Percentiles rank a stretch among this genome's conserved stretches.
phyloP scores from a whole-genome alignment of 1,140 invertebrate species.

The Heterodera carotae region DNA sequence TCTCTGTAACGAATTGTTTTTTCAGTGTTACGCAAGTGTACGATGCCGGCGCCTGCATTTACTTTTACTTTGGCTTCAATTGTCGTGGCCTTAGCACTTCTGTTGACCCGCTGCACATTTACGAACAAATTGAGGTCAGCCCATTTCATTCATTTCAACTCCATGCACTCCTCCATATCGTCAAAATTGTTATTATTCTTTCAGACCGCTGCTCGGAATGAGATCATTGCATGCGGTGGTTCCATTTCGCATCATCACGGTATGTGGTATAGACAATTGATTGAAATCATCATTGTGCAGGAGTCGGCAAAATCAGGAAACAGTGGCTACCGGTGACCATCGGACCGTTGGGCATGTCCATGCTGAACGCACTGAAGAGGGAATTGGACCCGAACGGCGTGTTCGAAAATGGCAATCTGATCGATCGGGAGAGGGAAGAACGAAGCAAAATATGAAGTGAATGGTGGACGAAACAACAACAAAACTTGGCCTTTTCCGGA shows the following conservation, averaged over 20 bases:
- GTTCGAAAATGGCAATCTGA: slow-evolving; percentile 83
- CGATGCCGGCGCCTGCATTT: slow-evolving; percentile 92
- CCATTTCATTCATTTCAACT: too few species aligned
- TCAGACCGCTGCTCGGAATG: slow-evolving; percentile 81
- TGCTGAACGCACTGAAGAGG: slow-evolving; percentile 80
- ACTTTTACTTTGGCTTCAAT: slow-evolving; percentile 96
- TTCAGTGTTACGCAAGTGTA: slow-evolving; percentile 89
- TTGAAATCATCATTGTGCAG: slow-evolving; percentile 75
- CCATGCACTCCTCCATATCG: too few species aligned
- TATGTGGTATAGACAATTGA: background rate
- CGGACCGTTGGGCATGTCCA: slow-evolving; percentile 75
- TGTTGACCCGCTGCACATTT: slow-evolving; percentile 78
- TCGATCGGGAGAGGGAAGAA: slow-evolving; percentile 40
- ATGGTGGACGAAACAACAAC: too few species aligned
- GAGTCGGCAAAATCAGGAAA: slow-evolving; percentile 84
- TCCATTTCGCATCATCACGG: slow-evolving; percentile 79
- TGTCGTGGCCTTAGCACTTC: slow-evolving; percentile 71
- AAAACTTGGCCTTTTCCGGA: too few species aligned
- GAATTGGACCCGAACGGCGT: slow-evolving; percentile 90
- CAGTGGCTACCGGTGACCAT: slow-evolving; percentile 79
- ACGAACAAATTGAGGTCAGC: slow-evolving; percentile 77
- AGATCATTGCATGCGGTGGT: slow-evolving; percentile 85
- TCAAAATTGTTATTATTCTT: too few species aligned
- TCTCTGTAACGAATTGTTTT: slow-evolving; percentile 16
- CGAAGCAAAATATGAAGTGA: background rate